phyloP scores from a whole-genome alignment of 2,888 invertebrate species.

The Apamea monoglypha region DNA sequence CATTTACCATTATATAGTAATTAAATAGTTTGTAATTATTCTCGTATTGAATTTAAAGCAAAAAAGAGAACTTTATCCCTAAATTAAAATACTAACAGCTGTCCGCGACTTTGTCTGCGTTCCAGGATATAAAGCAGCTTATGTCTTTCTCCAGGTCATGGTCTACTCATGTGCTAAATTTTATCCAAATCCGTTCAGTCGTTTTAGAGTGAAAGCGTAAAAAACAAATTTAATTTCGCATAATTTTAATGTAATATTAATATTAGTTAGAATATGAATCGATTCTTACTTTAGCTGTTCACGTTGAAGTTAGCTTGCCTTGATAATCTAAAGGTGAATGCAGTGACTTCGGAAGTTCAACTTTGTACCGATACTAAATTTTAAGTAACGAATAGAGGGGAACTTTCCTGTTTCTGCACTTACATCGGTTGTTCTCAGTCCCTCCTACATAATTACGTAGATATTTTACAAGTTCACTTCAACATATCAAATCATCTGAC shows the following conservation, averaged over 20 bases:
- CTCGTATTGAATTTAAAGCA: neutral
- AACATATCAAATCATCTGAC: neutral
- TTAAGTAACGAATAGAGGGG: slow-evolving; percentile 11
- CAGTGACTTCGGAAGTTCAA: slow-evolving; percentile 31
- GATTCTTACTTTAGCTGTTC: slow-evolving; percentile 13
- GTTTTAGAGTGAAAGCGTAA: neutral
- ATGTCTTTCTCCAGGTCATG: neutral
- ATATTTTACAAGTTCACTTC: slow-evolving; percentile 6
- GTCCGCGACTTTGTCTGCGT: neutral
- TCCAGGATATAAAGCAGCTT: neutral
- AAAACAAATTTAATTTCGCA: neutral
- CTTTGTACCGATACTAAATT: slow-evolving; percentile 11
- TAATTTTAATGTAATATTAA: neutral
- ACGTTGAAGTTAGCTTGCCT: slow-evolving; percentile 23
- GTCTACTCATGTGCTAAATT: neutral
- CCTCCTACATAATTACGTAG: neutral
- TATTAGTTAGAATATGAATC: neutral
- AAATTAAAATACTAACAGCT: neutral
- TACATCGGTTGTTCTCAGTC: slow-evolving; percentile 16
- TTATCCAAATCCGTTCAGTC: neutral
- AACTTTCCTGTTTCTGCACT: slow-evolving; percentile 12
- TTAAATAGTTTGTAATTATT: slow-evolving; percentile 3
- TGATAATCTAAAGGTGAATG: slow-evolving; percentile 23
- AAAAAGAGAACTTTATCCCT: neutral
- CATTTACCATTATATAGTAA: neutral